Percentiles rank a stretch among this genome's conserved stretches.
Conservation (phyloP, 2,113 vertebrate species). For the Zosterops borbonicus region DNA sequence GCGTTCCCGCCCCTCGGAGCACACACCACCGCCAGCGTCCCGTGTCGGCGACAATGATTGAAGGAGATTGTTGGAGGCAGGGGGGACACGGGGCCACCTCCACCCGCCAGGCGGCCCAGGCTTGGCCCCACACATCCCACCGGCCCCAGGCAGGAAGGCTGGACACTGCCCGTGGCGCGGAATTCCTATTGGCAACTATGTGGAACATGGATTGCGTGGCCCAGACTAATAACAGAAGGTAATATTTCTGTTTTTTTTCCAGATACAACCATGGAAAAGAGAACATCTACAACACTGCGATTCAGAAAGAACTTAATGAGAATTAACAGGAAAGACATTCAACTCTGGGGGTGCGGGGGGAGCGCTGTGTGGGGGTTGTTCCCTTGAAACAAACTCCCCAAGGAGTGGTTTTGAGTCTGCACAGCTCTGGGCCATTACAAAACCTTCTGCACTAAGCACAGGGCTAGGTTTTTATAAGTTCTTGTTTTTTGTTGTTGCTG, state of each 20-base stretch:
- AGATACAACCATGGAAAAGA: constrained; percentile 53
- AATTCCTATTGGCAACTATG: constrained; percentile 65
- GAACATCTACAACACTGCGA: constrained; percentile 47
- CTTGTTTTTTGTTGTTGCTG: not conserved
- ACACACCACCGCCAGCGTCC: not conserved
- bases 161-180: not conserved
- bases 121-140: not conserved
- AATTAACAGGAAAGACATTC: constrained; percentile 62
- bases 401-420: not conserved
- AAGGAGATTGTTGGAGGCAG: not conserved
- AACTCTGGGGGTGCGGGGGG: not conserved
- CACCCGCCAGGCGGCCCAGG: not conserved
- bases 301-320: constrained; percentile 46
- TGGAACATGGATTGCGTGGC: constrained; percentile 45
- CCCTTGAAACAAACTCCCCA: not conserved
- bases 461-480: not conserved
- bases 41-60: constrained; percentile 28
- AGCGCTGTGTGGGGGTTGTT: not conserved
- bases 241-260: not conserved
- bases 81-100: not conserved
- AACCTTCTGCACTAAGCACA: constrained; percentile 15
- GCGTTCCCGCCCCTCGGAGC: not conserved
- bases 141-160: not conserved
- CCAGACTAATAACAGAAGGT: constrained; percentile 40
- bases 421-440: constrained; percentile 4